Conservation (phyloP, 2,888 invertebrate species). For the Sympetrum striolatum region DNA sequence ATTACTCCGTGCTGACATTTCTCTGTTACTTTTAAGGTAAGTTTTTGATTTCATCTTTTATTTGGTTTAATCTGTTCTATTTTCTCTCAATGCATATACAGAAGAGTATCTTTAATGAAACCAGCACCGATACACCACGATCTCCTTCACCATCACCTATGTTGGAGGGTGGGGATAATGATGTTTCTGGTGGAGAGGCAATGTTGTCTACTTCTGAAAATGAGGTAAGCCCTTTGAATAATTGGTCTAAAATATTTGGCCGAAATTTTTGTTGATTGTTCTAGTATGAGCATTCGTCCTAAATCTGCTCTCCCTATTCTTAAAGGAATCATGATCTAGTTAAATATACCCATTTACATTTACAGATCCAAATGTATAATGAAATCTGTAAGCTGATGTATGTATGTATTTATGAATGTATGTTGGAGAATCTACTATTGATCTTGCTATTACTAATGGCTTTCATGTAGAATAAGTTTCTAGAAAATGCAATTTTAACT, state of each 20-base stretch:
- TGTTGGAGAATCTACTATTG: no score
- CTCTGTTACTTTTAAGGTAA: conserved; percentile 23
- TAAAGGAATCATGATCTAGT: no score
- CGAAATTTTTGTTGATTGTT: no score
- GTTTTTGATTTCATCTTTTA: not conserved
- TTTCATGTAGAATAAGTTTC: no score
- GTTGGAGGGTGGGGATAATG: conserved; percentile 36
- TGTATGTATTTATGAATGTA: no score
- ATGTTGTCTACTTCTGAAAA: conserved; percentile 17
- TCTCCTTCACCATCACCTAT: conserved; percentile 46
- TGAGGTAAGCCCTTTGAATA: conserved; percentile 2
- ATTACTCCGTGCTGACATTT: not conserved
- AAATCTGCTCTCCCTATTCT: no score
- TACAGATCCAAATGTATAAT: no score
- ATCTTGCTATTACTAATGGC: no score
- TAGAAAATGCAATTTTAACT: no score
- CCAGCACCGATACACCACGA: conserved; percentile 45
- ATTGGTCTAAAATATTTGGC: not conserved
- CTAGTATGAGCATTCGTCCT: no score
- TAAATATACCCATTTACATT: no score
- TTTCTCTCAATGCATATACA: conserved; percentile 45
- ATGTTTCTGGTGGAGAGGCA: conserved; percentile 45
- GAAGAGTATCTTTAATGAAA: conserved; percentile 48
- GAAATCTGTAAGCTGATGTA: no score
- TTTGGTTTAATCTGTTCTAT: conserved; percentile 18